Base-by-base conservation (phyloP, 2,888 invertebrate species). In the Horisme vitalbata region DNA sequence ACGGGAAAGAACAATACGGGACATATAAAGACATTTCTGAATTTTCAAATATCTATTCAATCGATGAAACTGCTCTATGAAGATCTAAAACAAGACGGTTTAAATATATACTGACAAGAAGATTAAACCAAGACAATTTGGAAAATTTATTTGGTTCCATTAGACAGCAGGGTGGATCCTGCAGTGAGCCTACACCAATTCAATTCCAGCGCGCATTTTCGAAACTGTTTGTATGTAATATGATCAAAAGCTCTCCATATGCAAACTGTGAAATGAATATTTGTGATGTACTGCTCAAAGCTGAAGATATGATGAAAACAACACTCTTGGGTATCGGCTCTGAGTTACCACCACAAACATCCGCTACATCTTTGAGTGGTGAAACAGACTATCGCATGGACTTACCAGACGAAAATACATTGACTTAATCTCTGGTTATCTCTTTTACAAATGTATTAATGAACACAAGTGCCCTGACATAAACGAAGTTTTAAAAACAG, bases 11-110 rank as follows among this genome's bases (percentile, higher is more conserved):
- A 65, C 47, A 59, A 63, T 11, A 60, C 66, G 7, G 38, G 50
- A 11, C 49, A 59, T 18, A 50, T 57, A 24, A 58, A 62, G 23
- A 65, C 66, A 13, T 49, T 65, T 7, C 53, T 62, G 10, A 50
- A 55, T 7, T 61, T 66, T 31, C 63, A 59, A 47, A 57, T 64
- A 10, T 61, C 62, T 1, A 63, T 68, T 23, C 54, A 55, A 6
- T 63, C 68, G 3, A 34, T 65, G 13, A 46, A 60, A 35, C 52
- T 57, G 9, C 45, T 68, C 11, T 58, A 59, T 43, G 57, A 60
- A 11, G 61, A 65, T 23, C 53, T 66, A 45, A 52, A 18, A 52
- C 46, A 12, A 44, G 51, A 13, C 44, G 38, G 1, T 55, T 55
- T 18, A 26, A 21, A 10, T 18, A 28, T 4, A 27, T 41, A 9